A percentile compares a stretch with the other conserved stretches of the same genome.
Evolutionary conservation across 2,113 vertebrate genomes (phyloP).

Genomic region (Paramormyrops kingsleyae): DNA sequence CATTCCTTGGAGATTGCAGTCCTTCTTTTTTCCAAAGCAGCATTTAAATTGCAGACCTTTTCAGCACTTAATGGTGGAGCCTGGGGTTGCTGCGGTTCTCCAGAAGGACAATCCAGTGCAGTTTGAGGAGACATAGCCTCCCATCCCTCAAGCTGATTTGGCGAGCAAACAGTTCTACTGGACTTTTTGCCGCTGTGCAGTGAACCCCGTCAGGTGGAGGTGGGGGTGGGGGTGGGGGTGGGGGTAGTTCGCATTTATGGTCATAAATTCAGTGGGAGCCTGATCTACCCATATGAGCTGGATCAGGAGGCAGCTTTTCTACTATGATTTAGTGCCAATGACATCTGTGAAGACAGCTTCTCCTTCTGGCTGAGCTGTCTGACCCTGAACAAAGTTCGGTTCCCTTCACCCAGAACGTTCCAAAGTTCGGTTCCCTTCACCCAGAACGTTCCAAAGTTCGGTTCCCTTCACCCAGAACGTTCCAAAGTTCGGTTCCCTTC

Average conservation of each 20-base stretch:
- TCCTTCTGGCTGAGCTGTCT: constrained; percentile 21
- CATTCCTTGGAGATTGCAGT: neutral
- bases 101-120: neutral
- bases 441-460: neutral
- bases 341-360: constrained; percentile 17
- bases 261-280: neutral
- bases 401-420: neutral
- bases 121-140: neutral
- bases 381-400: neutral
- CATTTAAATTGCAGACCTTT: neutral
- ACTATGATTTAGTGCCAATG: constrained; percentile 48
- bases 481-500: neutral
- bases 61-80: neutral
- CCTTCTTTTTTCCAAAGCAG: neutral
- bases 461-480: neutral
- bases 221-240: neutral
- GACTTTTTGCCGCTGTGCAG: neutral
- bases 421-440: neutral
- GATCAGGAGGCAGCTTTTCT: constrained; percentile 17
- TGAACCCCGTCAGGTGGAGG: neutral
- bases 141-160: neutral
- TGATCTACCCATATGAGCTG: neutral
- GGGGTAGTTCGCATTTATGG: neutral
- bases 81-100: neutral
- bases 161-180: neutral